phyloP scores from a whole-genome alignment of 2,797 vertebrate genomes.

The Rhinoraja longicauda region DNA sequence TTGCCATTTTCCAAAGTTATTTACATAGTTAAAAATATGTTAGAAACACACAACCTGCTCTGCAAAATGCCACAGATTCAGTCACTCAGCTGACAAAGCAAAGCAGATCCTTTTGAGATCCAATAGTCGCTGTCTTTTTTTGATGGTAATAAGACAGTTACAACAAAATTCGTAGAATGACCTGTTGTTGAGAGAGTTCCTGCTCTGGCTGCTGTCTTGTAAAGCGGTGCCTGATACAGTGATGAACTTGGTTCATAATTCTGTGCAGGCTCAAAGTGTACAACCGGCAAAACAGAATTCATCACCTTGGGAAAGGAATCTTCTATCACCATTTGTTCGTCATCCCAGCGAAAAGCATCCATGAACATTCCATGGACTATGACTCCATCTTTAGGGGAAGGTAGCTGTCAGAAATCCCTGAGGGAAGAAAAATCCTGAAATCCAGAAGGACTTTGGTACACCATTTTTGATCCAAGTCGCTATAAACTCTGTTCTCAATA shows the following conservation, averaged over 20 bases:
- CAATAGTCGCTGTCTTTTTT: constrained; percentile 62
- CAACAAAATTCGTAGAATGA: constrained; percentile 71
- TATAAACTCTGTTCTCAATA: constrained; percentile 65
- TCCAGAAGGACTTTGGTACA: constrained; percentile 72
- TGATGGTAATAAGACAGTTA: constrained; percentile 66
- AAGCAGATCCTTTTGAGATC: constrained; percentile 68
- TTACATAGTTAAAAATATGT: not conserved
- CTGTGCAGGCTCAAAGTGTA: constrained; percentile 76
- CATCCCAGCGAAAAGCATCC: constrained; percentile 67
- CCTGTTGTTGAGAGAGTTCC: constrained; percentile 71
- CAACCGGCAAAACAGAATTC: constrained; percentile 63
- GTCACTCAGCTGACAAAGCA: constrained; percentile 68
- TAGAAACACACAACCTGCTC: not conserved
- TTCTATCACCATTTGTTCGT: constrained; percentile 62
- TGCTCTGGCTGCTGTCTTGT: constrained; percentile 69
- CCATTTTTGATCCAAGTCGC: constrained; percentile 64
- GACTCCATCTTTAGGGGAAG: constrained; percentile 60
- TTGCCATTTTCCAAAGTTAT: not conserved
- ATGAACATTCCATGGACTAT: constrained; percentile 73
- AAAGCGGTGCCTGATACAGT: constrained; percentile 66
- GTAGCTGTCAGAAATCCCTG: constrained; percentile 76
- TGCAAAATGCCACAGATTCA: constrained; percentile 44
- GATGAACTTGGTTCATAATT: constrained; percentile 58
- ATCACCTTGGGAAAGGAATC: constrained; percentile 63
- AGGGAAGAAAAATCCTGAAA: constrained; percentile 73